Conservation (phyloP, 2,113 vertebrate genomes). For the Callionymus lyra region DNA sequence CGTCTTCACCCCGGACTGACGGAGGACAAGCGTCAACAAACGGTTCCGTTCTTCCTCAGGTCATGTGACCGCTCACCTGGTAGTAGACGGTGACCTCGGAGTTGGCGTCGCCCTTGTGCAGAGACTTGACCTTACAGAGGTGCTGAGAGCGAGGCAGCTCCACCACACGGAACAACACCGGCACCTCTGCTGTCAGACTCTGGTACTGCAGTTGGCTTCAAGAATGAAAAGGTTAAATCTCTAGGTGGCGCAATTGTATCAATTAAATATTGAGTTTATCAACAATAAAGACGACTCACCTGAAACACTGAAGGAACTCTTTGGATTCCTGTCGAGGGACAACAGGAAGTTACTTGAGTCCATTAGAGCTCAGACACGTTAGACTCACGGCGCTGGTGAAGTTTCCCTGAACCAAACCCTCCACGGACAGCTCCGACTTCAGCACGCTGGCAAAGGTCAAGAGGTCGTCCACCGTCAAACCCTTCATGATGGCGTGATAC, state of each 20-base stretch:
- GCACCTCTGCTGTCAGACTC: constrained; percentile 71
- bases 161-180: constrained; percentile 86
- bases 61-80: constrained; percentile 67
- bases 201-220: constrained; percentile 78
- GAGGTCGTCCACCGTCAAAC: constrained; percentile 74
- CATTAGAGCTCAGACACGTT: background rate
- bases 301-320: constrained; percentile 60
- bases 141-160: constrained; percentile 76
- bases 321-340: constrained; percentile 54
- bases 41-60: background rate
- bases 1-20: constrained; percentile 83
- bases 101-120: constrained; percentile 89
- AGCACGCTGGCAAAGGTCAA: constrained; percentile 73
- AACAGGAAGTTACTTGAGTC: background rate
- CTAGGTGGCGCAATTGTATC: too few relatives aligned
- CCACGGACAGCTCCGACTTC: constrained; percentile 80
- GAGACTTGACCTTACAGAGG: constrained; percentile 86
- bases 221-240: background rate
- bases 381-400: constrained; percentile 73
- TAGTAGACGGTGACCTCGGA: constrained; percentile 93
- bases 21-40: background rate
- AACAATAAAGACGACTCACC: constrained; percentile 49
- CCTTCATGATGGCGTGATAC: constrained; percentile 75
- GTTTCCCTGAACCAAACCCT: constrained; percentile 91
- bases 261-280: too few relatives aligned